Evolutionary conservation across 37 sponge, comb jelly and placozoan genomes (phyloP).

Genomic region (Theonella swinhoei): DNA sequence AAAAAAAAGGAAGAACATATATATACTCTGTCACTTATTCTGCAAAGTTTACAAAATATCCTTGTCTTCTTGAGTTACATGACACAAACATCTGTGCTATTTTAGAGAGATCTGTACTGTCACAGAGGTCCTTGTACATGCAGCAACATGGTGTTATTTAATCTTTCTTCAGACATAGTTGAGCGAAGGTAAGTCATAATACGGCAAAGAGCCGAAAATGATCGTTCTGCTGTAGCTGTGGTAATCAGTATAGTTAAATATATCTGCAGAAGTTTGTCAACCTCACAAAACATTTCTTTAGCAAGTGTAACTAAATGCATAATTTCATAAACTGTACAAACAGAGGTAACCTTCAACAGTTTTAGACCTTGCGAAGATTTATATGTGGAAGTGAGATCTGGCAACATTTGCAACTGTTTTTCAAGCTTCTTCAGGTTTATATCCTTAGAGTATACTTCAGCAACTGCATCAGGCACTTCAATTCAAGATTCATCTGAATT

Average conservation of each 20-base stretch:
- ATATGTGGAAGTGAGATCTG: constrained; percentile 13
- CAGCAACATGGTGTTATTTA: constrained; percentile 21
- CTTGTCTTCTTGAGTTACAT: neutral
- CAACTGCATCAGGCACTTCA: neutral
- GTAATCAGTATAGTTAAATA: constrained; percentile 31
- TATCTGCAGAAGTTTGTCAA: constrained; percentile 16
- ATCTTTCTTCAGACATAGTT: constrained; percentile 26
- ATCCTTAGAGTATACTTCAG: constrained; percentile 39
- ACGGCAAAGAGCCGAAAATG: constrained; percentile 31
- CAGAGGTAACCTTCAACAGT: neutral
- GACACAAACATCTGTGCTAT: neutral
- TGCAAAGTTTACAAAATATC: neutral
- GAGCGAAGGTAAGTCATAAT: constrained; percentile 28
- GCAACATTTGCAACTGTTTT: constrained; percentile 16
- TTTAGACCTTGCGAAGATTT: neutral
- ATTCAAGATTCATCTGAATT: neutral
- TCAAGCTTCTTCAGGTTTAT: constrained; percentile 28
- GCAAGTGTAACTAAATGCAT: neutral
- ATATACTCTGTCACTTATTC: no score
- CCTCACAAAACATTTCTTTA: constrained; percentile 3
- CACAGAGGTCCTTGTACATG: neutral
- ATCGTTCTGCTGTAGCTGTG: constrained; percentile 33
- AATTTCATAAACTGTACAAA: constrained; percentile 5
- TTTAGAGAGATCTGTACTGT: neutral
- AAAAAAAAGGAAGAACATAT: no score